Base-by-base conservation (phyloP, 2,888 invertebrate species). In the Drosophila atripex region DNA sequence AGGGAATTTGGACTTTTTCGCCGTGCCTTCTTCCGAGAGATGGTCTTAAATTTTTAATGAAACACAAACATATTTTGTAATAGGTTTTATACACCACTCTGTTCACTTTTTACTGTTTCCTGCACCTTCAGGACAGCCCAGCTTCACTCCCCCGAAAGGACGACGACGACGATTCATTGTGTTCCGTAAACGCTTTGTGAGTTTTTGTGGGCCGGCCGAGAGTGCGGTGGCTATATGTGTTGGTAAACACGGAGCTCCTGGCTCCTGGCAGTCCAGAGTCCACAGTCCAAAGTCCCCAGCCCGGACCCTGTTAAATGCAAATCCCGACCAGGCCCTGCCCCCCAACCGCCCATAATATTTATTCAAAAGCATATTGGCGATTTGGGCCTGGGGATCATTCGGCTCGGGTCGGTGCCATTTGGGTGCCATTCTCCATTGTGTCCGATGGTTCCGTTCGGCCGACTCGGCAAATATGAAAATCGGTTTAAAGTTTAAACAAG, bases 41-140 rank as follows among this genome's bases (percentile, higher is more conserved):
- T 39, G 54, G 52, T 66, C 71, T 78, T 83, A 64, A 73, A 83
- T 86, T 80, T 83, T 83, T 86, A 86, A 83, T 83, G 80, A 78
- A 83, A 82, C 78, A 73, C 86, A 83, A 75, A 80, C 80, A 86
- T 76, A 72, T 82, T 80, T 85, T 78, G 73, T 72, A 74, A 82
- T 85, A 71, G 73, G 61, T 71, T 78, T 65, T 52, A 64, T 46
- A 57, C 69, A 39, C 50, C 55, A 32, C 23, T 28, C 23, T 21
- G 53, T 11, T 28, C 50, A 25, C 49, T 57, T 0, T 12, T 28
- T 55, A 25, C 49, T 57, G 0, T 30, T 38, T 43, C 16, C 61
- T 12, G 46, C 18, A 30, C 38, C 50, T 45, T 49, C 30, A 14
- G 21, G 51, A 11, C 57, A 14, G 45, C 45, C 14, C 35, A 25